phyloP scores from a whole-genome alignment of 2,113 vertebrate species.

The Plotosus lineatus region DNA sequence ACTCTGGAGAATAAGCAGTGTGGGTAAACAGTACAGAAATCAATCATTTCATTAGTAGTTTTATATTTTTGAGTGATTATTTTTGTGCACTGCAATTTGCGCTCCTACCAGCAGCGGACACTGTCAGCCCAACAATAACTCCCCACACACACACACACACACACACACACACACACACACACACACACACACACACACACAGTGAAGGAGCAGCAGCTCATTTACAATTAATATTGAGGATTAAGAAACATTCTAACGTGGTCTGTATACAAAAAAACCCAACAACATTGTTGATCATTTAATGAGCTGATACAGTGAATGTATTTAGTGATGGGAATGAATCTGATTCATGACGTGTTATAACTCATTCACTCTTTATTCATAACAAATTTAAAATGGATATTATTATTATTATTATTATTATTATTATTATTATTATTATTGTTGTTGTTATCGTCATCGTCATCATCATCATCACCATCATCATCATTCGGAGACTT shows the following conservation, averaged over 20 bases:
- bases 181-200: not conserved
- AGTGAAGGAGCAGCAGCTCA: not conserved
- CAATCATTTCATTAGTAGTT: no score
- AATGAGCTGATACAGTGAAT: not conserved
- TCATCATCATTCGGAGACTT: no score
- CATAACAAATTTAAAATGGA: no score
- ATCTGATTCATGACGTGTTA: not conserved
- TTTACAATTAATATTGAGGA: no score
- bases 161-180: slow-evolving; percentile 11
- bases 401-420: not conserved
- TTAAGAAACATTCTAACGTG: not conserved
- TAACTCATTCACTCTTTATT: not conserved
- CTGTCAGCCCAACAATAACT: slow-evolving; percentile 75
- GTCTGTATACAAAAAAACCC: not conserved
- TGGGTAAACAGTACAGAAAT: not conserved
- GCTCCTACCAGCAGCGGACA: slow-evolving; percentile 76
- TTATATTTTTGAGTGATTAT: not conserved
- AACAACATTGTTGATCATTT: not conserved
- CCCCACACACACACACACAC: slow-evolving; percentile 10
- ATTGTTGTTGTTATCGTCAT: not conserved
- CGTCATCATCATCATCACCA: no score
- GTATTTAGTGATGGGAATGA: not conserved
- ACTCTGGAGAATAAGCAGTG: not conserved
- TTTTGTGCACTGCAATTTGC: slow-evolving; percentile 66
- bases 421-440: not conserved